Percentiles rank a stretch among this genome's conserved stretches.
phyloP scores from a whole-genome alignment of 2,888 invertebrate species.

The Phyllotreta striolata region DNA sequence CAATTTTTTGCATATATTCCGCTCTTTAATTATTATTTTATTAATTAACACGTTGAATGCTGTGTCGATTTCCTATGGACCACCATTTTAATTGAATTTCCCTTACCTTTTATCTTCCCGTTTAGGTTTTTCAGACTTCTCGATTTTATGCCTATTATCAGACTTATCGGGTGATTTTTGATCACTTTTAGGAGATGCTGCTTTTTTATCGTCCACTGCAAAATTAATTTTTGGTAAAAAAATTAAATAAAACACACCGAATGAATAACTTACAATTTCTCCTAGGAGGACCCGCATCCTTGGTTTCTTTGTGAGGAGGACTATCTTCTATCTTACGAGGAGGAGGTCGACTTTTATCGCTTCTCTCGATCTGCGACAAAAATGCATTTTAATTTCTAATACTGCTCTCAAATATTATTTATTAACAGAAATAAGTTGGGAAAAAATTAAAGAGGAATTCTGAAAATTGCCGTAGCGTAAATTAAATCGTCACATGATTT shows the following conservation, averaged over 20 bases:
- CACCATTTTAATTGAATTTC: no score
- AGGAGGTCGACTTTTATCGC: conserved; percentile 41
- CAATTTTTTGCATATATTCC: conserved; percentile 15
- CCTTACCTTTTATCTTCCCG: conserved; percentile 49
- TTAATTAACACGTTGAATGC: conserved; percentile 2
- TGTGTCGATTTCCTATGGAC: no score
- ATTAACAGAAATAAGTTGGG: no score
- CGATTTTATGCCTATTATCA: conserved; percentile 43
- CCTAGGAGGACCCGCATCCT: conserved; percentile 30
- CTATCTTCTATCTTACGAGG: conserved; percentile 39
- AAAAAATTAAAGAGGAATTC: no score
- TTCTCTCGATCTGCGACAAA: conserved; percentile 43
- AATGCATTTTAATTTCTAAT: conserved; percentile 12
- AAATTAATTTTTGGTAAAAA: conserved; percentile 10
- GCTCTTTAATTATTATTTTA: background rate
- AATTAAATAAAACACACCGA: conserved; percentile 6
- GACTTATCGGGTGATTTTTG: conserved; percentile 40
- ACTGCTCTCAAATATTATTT: background rate
- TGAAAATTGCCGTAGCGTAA: no score
- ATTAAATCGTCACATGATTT: no score
- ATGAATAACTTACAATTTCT: conserved; percentile 40
- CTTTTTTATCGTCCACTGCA: conserved; percentile 46
- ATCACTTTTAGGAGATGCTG: conserved; percentile 38
- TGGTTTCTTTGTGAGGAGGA: conserved; percentile 32
- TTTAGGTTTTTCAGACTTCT: conserved; percentile 45